Conservation (phyloP, 2,113 vertebrate genomes). For the Mastomys coucha region DNA sequence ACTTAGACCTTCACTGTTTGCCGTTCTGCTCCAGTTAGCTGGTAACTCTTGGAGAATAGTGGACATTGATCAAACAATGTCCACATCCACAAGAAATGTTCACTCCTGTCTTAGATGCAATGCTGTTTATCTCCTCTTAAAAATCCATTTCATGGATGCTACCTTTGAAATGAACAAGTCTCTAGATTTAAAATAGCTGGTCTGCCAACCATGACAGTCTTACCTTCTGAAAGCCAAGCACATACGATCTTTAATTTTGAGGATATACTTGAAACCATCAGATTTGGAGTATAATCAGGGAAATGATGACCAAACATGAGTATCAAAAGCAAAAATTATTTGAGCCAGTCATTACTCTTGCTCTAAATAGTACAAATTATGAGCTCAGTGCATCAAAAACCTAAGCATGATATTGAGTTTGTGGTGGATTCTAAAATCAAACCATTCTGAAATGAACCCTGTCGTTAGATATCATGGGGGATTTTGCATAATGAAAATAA, state of each 20-base stretch:
- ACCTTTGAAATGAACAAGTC: neutral
- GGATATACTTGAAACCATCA: neutral
- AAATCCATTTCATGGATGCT: neutral
- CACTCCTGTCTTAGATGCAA: neutral
- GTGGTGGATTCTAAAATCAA: neutral
- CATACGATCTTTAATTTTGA: neutral
- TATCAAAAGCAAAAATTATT: neutral
- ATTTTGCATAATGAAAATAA: neutral
- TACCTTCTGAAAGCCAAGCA: neutral
- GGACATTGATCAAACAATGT: neutral
- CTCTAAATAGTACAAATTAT: neutral
- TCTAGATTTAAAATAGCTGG: neutral
- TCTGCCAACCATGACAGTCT: neutral
- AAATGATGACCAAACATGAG: neutral
- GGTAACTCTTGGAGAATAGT: neutral
- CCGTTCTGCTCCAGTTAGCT: neutral
- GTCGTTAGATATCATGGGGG: neutral
- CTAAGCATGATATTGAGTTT: neutral
- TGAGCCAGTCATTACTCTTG: neutral
- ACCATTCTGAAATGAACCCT: neutral
- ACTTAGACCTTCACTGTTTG: neutral
- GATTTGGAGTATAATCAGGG: neutral
- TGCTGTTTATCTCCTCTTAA: neutral
- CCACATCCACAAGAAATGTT: neutral
- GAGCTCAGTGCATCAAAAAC: neutral